Evolutionary conservation across 2,797 vertebrate genomes (phyloP), one percentile per base, ranked within the genome.

Genomic region (Myotis vivesi): DNA sequence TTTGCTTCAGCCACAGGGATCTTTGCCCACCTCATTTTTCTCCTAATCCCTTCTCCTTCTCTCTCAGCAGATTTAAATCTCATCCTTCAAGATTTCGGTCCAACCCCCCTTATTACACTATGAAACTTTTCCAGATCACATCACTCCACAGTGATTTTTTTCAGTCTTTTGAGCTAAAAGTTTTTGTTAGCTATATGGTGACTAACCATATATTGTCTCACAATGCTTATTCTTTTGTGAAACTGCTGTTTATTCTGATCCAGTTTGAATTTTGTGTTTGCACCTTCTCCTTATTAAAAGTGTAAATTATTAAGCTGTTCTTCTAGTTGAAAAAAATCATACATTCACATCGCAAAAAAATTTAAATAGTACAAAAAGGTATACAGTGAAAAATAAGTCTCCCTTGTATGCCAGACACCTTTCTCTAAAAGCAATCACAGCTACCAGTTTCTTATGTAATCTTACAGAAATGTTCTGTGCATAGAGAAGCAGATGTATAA

Each of bases 251-350:
- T 83, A 19, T 81, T 79, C 46, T 93, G 73, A 87, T 41, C 23
- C 33, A 87, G 2, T 55, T 53, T 30, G 12, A 92, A 73, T 72
- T 93, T 36, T 89, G 49, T 94, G 22, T 79, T 20, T 73, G 13
- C 33, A 91, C 25, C 13, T 90, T 82, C 11, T 95, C 49, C 8
- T 91, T 88, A 72, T 79, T 77, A 41, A 87, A 90, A 92, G 28
- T 66, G 1, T 87, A 72, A 73, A 81, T 64, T 88, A 73, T 91
- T 88, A 77, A 92, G n/a, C 73, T 94, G 19, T 83, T 92, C 30
- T 94, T 94, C 76, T 59, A 71, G 33, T 73, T 91, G 71, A 84
- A 90, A 95, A 95, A 89, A 55, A 41, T 87, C 13, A 9, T 76
- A 49, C 22, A 68, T 87, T 90, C 22, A 83, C 41, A 73, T 46